A percentile compares a stretch with the other conserved stretches of the same genome.
phyloP scores from a whole-genome alignment of 2,888 invertebrate genomes.

The Pheosia tremula region DNA sequence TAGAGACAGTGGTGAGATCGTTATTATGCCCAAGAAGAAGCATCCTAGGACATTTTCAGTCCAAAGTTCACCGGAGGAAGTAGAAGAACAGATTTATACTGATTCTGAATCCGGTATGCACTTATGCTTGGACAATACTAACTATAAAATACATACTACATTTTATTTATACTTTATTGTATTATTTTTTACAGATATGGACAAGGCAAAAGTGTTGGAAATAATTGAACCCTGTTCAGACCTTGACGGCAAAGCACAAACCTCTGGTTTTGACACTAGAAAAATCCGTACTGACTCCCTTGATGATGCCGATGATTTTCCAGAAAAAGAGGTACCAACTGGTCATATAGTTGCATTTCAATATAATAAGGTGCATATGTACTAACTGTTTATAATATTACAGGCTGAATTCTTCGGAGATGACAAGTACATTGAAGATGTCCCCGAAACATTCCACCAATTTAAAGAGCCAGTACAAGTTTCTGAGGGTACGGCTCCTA shows the following conservation, averaged over 20 bases:
- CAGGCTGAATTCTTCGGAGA: slow-evolving; percentile 73
- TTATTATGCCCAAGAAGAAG: slow-evolving; percentile 79
- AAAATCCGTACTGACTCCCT: slow-evolving; percentile 80
- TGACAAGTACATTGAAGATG: slow-evolving; percentile 56
- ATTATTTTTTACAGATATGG: slow-evolving; percentile 68
- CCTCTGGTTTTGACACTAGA: slow-evolving; percentile 74
- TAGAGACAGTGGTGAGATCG: slow-evolving; percentile 75
- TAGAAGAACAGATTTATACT: slow-evolving; percentile 82
- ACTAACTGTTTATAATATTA: slow-evolving; percentile 28
- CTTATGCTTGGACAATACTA: background rate
- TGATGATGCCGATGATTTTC: slow-evolving; percentile 81
- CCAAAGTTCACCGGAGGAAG: slow-evolving; percentile 82
- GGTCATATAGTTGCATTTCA: background rate
- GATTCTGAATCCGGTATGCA: slow-evolving; percentile 80
- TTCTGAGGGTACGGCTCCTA: slow-evolving; percentile 39
- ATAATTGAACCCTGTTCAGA: slow-evolving; percentile 81
- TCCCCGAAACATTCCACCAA: slow-evolving; percentile 37
- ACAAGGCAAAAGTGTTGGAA: slow-evolving; percentile 81
- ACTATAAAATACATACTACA: background rate
- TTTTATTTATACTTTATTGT: background rate
- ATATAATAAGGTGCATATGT: slow-evolving; percentile 1
- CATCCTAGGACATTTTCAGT: slow-evolving; percentile 78
- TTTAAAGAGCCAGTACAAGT: slow-evolving; percentile 34
- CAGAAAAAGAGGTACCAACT: slow-evolving; percentile 74
- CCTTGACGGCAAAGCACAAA: slow-evolving; percentile 63